Evolutionary conservation across 37 sponge, comb jelly and placozoan species (phyloP).

Genomic region (Petrosia ficiformis): DNA sequence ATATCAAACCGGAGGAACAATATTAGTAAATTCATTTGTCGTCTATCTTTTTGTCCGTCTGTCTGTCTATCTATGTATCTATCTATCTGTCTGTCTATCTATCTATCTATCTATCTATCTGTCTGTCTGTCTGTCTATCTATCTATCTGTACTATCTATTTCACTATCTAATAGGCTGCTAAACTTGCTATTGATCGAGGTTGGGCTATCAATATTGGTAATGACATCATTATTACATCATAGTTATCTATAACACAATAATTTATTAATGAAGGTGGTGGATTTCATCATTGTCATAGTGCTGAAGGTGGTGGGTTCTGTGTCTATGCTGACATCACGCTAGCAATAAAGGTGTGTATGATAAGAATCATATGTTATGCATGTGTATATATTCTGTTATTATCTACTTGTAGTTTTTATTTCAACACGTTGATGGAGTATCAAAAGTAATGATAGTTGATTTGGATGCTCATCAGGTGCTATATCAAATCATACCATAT

Average conservation of each 20-base stretch:
- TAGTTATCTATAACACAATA: not conserved
- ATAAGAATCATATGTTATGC: not conserved
- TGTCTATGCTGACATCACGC: conserved; percentile 92
- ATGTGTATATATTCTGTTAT: too few species aligned
- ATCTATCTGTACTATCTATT: too few species aligned
- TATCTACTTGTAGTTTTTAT: conserved; percentile 58
- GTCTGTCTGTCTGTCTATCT: too few species aligned
- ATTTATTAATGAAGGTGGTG: conserved; percentile 47
- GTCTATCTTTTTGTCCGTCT: too few species aligned
- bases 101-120: too few species aligned
- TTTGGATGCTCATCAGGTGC: conserved; percentile 83
- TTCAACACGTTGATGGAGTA: conserved; percentile 50
- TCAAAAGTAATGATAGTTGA: conserved; percentile 84
- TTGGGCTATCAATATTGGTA: conserved; percentile 92
- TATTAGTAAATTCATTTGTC: conserved; percentile 44
- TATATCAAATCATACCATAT: not conserved
- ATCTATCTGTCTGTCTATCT: too few species aligned
- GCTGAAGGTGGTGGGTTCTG: conserved; percentile 86
- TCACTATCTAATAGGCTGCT: conserved; percentile 60
- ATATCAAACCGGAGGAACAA: conserved; percentile 78
- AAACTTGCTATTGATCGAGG: conserved; percentile 88
- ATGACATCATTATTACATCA: not conserved
- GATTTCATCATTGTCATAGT: conserved; percentile 87
- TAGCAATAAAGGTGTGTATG: conserved; percentile 58
- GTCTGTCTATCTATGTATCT: too few species aligned